Percentiles rank a stretch among this genome's conserved stretches.
phyloP scores from a whole-genome alignment of 2,797 vertebrate species.

The Valencia hispanica region DNA sequence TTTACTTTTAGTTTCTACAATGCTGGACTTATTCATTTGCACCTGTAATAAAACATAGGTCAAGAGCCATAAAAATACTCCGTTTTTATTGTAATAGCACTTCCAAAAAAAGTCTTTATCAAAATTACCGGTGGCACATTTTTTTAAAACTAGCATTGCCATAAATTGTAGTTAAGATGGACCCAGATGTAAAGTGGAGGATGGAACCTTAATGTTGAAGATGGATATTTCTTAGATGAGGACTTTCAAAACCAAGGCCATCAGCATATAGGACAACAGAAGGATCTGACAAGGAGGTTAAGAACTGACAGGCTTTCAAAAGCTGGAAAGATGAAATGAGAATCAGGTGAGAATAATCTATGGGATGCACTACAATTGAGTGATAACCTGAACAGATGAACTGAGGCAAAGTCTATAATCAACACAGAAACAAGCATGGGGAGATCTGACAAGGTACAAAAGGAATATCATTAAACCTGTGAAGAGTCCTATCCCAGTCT shows the following conservation, averaged over 20 bases:
- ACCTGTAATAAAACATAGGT: not conserved
- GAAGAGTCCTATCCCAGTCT: too few species aligned
- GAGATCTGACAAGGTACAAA: not conserved
- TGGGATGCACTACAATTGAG: not conserved
- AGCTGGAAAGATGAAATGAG: not conserved
- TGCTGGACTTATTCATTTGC: not conserved
- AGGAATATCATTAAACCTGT: not conserved
- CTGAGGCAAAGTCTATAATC: not conserved
- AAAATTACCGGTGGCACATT: not conserved
- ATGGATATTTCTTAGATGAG: not conserved
- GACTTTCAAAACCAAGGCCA: not conserved
- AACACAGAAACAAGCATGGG: not conserved
- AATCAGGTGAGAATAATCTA: not conserved
- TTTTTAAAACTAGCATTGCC: not conserved
- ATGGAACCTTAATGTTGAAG: too few species aligned
- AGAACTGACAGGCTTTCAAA: not conserved
- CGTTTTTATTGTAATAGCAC: too few species aligned
- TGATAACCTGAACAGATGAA: not conserved
- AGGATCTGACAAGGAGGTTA: not conserved
- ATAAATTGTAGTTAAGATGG: not conserved
- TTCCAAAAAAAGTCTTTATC: too few species aligned
- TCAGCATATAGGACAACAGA: not conserved
- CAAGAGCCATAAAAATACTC: not conserved
- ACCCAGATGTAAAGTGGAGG: not conserved
- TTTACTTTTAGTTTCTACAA: not conserved